Conservation (phyloP, 1,140 invertebrate species). For the Drepana arcuata region DNA sequence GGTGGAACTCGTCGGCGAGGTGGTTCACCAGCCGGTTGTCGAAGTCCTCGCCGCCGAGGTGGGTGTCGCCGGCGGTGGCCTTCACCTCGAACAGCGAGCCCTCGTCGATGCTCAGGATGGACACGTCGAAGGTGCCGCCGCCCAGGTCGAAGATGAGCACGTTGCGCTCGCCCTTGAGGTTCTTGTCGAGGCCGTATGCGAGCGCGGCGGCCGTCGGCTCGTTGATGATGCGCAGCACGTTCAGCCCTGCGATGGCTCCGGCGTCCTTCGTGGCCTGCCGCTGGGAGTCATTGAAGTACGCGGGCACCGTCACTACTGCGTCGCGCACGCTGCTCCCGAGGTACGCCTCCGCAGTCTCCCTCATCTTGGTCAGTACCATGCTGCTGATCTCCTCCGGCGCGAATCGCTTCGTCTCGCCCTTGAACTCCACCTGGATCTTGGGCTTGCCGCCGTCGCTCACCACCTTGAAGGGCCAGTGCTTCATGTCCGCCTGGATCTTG, state of each 20-base stretch:
- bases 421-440: constrained; percentile 82
- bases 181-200: constrained; percentile 84
- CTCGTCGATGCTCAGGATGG: constrained; percentile 81
- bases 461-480: constrained; percentile 84
- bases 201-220: constrained; percentile 83
- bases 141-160: constrained; percentile 73
- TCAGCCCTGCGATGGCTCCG: constrained; percentile 78
- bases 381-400: constrained; percentile 84
- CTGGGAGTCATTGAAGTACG: constrained; percentile 93
- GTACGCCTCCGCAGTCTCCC: constrained; percentile 86
- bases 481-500: constrained; percentile 82
- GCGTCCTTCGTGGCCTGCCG: constrained; percentile 89
- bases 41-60: constrained; percentile 83
- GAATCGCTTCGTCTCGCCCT: constrained; percentile 82
- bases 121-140: constrained; percentile 79
- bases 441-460: constrained; percentile 77
- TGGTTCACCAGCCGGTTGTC: constrained; percentile 84
- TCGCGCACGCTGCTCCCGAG: constrained; percentile 79
- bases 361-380: constrained; percentile 87
- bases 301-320: constrained; percentile 87
- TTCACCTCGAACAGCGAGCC: constrained; percentile 80
- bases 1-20: constrained; percentile 66
- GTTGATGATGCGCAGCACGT: constrained; percentile 80
- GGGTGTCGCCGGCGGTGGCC: constrained; percentile 74
- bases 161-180: constrained; percentile 78